Conservation (phyloP, 2,888 invertebrate species). For the Macaria notata region DNA sequence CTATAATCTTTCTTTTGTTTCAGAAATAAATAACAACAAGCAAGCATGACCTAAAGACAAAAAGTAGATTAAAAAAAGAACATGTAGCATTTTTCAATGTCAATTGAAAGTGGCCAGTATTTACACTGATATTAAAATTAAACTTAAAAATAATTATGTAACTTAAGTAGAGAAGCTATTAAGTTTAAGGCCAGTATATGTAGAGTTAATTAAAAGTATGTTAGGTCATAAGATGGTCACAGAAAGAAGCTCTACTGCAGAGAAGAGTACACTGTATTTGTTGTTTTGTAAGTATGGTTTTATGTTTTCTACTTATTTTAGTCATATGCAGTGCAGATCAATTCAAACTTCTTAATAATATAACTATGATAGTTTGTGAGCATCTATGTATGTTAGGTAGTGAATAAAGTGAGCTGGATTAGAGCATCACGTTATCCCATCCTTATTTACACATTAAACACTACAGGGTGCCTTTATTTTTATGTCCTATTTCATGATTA, state of each 20-base stretch:
- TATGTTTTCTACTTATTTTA: conserved; percentile 1
- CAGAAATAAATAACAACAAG: conserved; percentile 15
- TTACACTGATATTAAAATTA: conserved; percentile 4
- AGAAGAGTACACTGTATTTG: conserved; percentile 10
- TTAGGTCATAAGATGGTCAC: conserved; percentile 15
- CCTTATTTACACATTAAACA: no score
- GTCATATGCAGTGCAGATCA: no score
- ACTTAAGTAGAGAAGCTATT: conserved; percentile 32
- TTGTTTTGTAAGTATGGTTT: conserved; percentile 26
- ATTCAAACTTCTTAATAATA: no score
- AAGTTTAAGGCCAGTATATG: conserved; percentile 26
- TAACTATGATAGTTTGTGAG: no score
- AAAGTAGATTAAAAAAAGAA: conserved; percentile 6
- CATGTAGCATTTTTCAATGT: conserved; percentile 21
- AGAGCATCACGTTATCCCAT: no score
- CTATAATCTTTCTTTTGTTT: conserved; percentile 17
- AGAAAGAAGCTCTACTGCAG: not conserved
- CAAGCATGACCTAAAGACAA: conserved; percentile 7
- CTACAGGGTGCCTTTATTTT: no score
- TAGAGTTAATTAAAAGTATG: conserved; percentile 10
- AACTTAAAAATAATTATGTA: conserved; percentile 15
- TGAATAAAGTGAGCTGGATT: no score
- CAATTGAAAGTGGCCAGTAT: conserved; percentile 27
- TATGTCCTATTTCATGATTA: no score
- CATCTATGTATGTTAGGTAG: no score